Evolutionary conservation across 2,113 vertebrate species (phyloP), one percentile per base, ranked within the genome.

Genomic region (Glaucidium brasilianum): DNA sequence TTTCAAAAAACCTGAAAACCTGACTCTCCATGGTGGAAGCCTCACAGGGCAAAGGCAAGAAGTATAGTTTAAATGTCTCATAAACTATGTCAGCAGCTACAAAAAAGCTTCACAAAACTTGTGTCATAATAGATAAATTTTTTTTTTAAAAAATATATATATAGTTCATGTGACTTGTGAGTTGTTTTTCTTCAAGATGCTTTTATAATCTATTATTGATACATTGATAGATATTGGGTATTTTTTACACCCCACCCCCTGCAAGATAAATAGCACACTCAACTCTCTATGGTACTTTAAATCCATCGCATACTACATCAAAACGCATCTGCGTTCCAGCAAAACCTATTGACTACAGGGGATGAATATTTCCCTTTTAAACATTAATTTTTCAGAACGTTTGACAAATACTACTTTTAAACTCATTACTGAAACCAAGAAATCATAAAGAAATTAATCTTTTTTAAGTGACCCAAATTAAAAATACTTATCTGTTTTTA

Each of bases 401-500:
- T 87, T 62, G 25, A 63, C 19, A 92, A 67, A 59, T 55, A 35
- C 7, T 7, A 6, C 15, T 35, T 76, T 67, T 77, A 9, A 34
- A 49, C 39, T 73, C 32, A 37, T 49, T 58, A 47, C 52, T 93
- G 52, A 85, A 84, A 5, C 5, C 27, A 66, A 84, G 11, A 76
- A 32, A 59, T 37, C 50, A 41, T 7, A 27, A 47, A 62, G 3
- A 49, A 50, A 50, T 3, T 0, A n/a, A 29, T 10, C 2, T 5
- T 83, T 83, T 83, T 52, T 41, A 22, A 63, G 15, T 6, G 3
- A 21, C 1, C 4, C 29, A 35, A 87, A 39, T 22, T 62, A 15
- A 91, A 94, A 89, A 53, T 19, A 69, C 6, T 63, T 21, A 10
- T 32, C 17, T 41, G 14, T 1, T 32, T 83, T 83, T 63, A 15